Evolutionary conservation across 2,888 invertebrate genomes (phyloP).

Genomic region (Frankliniella intonsa): DNA sequence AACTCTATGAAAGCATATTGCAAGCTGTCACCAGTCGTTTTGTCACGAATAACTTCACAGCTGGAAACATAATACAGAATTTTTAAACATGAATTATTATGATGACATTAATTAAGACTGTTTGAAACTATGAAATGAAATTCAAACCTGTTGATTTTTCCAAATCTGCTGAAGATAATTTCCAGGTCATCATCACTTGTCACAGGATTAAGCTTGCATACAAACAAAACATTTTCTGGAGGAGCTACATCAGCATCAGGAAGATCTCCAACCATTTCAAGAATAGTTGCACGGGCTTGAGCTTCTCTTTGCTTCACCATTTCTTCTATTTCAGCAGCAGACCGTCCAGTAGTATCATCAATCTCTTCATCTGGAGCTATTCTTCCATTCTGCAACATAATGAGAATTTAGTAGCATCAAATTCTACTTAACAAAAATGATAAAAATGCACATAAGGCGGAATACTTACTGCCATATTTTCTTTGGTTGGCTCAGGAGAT

Average conservation of each 20-base stretch:
- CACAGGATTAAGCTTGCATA: slow-evolving; percentile 97
- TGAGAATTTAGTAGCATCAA: background rate
- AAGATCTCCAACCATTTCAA: slow-evolving; percentile 97
- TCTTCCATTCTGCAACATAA: slow-evolving; percentile 61
- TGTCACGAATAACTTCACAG: slow-evolving; percentile 94
- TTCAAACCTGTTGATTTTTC: slow-evolving; percentile 68
- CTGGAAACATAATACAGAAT: slow-evolving; percentile 46
- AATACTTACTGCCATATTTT: slow-evolving; percentile 38
- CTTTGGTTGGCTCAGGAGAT: slow-evolving; percentile 73
- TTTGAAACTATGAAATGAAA: background rate
- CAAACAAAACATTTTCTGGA: slow-evolving; percentile 97
- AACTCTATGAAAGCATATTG: slow-evolving; percentile 99
- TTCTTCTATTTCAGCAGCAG: slow-evolving; percentile 79
- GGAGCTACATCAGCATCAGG: slow-evolving; percentile 97
- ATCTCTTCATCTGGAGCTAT: slow-evolving; percentile 92
- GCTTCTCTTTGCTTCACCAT: slow-evolving; percentile 87
- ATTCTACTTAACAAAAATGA: slow-evolving; percentile 28
- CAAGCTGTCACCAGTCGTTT: slow-evolving; percentile 85
- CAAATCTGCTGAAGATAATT: slow-evolving; percentile 96
- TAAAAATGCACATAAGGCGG: background rate
- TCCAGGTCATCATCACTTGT: slow-evolving; percentile 96
- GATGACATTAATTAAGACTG: slow-evolving; percentile 32
- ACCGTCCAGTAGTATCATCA: slow-evolving; percentile 82
- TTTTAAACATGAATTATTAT: background rate
- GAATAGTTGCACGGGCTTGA: slow-evolving; percentile 90